Percentiles rank a stretch among this genome's conserved stretches.
These are phyloP conservation scores for Varanus komodoensis DNA, from an alignment of 2,113 vertebrate genomes.

Conservation along the genomic window DNA sequence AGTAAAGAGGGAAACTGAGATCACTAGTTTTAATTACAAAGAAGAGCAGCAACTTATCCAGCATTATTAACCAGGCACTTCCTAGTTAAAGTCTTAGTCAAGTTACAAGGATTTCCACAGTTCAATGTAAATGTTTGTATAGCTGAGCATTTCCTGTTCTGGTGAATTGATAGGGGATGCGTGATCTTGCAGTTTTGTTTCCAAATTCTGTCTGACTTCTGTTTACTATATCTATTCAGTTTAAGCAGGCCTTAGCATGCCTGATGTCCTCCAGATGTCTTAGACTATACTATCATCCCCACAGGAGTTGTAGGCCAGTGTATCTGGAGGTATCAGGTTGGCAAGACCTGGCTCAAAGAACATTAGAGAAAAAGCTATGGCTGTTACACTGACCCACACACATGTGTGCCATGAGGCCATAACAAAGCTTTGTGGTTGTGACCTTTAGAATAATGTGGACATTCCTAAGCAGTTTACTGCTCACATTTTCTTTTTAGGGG, in stretches of 20 bases:
- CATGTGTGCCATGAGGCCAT: neutral
- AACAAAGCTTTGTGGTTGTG: neutral
- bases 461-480: neutral
- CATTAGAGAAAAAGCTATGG: neutral
- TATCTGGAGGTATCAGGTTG: no score
- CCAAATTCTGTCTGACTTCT: neutral
- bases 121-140: neutral
- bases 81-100: neutral
- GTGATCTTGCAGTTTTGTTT: conserved; percentile 25
- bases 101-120: neutral
- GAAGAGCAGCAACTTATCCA: neutral
- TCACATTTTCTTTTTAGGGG: neutral
- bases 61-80: neutral
- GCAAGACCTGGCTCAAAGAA: neutral
- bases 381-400: neutral
- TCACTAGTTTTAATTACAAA: neutral
- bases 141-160: neutral
- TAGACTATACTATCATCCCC: no score
- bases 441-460: neutral
- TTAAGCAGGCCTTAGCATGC: neutral
- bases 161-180: neutral
- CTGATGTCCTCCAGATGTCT: no score
- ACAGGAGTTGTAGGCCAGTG: no score
- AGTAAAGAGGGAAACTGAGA: conserved; percentile 5
- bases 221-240: neutral